A percentile compares a stretch with the other conserved stretches of the same genome.
These are phyloP conservation scores for Drosophila sordidula DNA, from an alignment of 2,888 invertebrate genomes.

Conservation along the genomic window DNA sequence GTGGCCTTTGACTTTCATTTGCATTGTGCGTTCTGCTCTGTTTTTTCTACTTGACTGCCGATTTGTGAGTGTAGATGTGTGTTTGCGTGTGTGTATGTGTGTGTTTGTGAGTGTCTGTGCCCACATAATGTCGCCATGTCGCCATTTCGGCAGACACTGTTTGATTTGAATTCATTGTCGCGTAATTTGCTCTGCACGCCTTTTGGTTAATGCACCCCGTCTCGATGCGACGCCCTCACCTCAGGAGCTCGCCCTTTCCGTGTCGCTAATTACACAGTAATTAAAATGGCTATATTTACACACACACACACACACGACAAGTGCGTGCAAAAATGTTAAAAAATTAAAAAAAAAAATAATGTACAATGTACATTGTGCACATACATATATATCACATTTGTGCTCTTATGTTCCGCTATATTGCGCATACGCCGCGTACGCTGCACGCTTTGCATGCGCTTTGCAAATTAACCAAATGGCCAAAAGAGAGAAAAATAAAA, in stretches of 20 bases:
- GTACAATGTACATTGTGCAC: slow-evolving; percentile 43
- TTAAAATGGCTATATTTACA: slow-evolving; percentile 79
- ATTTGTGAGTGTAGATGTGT: background rate
- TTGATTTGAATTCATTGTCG: slow-evolving; percentile 82
- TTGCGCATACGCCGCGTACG: slow-evolving; percentile 72
- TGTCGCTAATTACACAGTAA: slow-evolving; percentile 82
- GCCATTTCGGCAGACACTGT: slow-evolving; percentile 75
- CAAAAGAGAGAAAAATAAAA: slow-evolving; percentile 13
- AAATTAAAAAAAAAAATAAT: slow-evolving; percentile 27
- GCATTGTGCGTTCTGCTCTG: slow-evolving; percentile 35
- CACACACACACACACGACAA: slow-evolving; percentile 41
- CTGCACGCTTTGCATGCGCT: slow-evolving; percentile 69
- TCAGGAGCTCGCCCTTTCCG: slow-evolving; percentile 58
- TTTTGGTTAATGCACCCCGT: slow-evolving; percentile 35
- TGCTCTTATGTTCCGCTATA: slow-evolving; percentile 24
- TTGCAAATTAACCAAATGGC: slow-evolving; percentile 69
- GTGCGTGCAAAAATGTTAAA: slow-evolving; percentile 75
- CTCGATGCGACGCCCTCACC: slow-evolving; percentile 32
- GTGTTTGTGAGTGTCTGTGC: slow-evolving; percentile 43
- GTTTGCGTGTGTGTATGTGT: slow-evolving; percentile 14
- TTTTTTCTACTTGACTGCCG: slow-evolving; percentile 49
- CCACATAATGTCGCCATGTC: slow-evolving; percentile 75
- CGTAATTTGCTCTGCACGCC: slow-evolving; percentile 68
- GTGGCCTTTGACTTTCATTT: slow-evolving; percentile 47
- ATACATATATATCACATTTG: slow-evolving; percentile 48